Evolutionary conservation across 2,113 vertebrate genomes (phyloP), one percentile per base, ranked within the genome.

Genomic region (Pluvialis apricaria): DNA sequence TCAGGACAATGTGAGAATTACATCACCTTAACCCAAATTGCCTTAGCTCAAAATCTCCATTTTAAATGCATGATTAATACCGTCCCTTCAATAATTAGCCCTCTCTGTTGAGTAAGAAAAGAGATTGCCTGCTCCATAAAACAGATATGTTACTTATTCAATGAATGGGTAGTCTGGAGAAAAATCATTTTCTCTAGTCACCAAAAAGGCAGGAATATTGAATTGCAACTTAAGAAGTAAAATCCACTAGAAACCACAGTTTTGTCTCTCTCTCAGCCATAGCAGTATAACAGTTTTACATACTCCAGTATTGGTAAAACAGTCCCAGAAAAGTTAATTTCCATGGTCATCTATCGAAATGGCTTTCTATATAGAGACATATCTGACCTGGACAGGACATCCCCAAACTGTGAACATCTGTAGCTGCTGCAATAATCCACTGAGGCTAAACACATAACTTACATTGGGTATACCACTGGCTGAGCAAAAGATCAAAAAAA

Each of bases 21-120:
- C 90, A 51, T n/a, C 79, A 96, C 88, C 91, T 90, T 90, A 96
- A 92, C 70, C 10, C 38, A 94, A 72, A 94, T 73, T 9, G 40
- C 85, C 82, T 93, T 86, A 83, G 55, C 73, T 93, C 90, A 96
- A 96, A 96, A 94, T 47, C 71, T 82, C 84, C 57, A 36, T 94
- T 89, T 96, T 68, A 90, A 96, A 94, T 90, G 71, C 55, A 82
- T 94, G 68, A 93, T 94, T 97, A 87, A 71, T 95, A 84, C 31
- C 77, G 55, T 82, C 49, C 82, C 34, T 90, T 86, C 84, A 94
- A 93, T 87, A 96, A 97, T 92, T 97, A 96, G 85, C 36, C 49
- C 54, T 54, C 90, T 57, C 49, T 93, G 38, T 82, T 97, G 87
- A 89, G 76, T 82, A 90, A 66, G 77, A 94, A 95, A 88, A 94